phyloP scores from a whole-genome alignment of 2,797 vertebrate species.

The Merluccius polli region DNA sequence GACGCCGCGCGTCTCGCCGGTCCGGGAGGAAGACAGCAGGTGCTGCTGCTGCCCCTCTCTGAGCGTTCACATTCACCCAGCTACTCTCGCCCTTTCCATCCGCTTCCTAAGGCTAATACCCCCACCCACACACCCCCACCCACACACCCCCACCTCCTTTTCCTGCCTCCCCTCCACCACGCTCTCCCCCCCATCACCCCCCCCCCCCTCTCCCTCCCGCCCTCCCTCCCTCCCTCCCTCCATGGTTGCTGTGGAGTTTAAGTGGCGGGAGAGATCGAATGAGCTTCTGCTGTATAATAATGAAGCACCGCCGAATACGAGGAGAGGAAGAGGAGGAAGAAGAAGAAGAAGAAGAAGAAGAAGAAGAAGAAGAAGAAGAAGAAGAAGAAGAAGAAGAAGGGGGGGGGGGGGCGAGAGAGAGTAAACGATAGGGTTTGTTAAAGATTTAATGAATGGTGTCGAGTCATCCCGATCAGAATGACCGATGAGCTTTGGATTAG shows the following conservation, averaged over 20 bases:
- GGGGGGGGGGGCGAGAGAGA: background rate
- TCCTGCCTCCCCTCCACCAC: constrained; percentile 7
- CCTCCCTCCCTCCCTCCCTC: constrained; percentile 6
- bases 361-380: background rate
- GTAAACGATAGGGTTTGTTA: constrained; percentile 35
- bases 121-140: constrained; percentile 15
- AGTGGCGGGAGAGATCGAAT: constrained; percentile 26
- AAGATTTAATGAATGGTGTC: constrained; percentile 43
- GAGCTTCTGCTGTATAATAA: constrained; percentile 48
- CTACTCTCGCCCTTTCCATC: constrained; percentile 24
- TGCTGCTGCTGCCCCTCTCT: constrained; percentile 60
- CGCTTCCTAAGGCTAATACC: constrained; percentile 43
- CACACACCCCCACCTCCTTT: background rate
- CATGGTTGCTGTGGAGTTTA: constrained; percentile 17
- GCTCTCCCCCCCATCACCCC: constrained; percentile 9
- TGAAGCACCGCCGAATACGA: constrained; percentile 22
- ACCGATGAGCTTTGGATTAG: constrained; percentile 29
- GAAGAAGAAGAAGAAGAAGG: background rate
- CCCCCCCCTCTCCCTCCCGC: constrained; percentile 10
- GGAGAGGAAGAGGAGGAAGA: background rate
- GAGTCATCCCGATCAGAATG: constrained; percentile 24
- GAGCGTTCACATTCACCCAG: constrained; percentile 52
- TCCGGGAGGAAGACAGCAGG: constrained; percentile 66
- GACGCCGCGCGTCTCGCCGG: constrained; percentile 33
- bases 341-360: too few species aligned